A percentile compares a stretch with the other conserved stretches of the same genome.
Evolutionary conservation across 2,113 vertebrate species (phyloP).

Genomic region (Ondatra zibethicus): DNA sequence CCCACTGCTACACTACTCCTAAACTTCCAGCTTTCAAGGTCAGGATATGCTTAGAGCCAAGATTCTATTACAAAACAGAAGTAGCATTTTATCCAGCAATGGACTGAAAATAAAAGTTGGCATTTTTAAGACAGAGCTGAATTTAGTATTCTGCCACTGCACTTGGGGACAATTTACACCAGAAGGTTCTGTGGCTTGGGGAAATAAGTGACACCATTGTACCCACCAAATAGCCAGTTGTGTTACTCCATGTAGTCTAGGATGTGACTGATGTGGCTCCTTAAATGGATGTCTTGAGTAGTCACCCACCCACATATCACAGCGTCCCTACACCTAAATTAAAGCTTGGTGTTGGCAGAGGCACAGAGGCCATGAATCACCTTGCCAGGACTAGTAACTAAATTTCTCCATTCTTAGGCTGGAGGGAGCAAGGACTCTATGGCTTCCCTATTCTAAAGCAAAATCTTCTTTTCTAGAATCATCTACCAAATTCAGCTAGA

Average conservation of each 20-base stretch:
- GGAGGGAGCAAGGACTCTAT: background rate
- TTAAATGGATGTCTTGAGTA: background rate
- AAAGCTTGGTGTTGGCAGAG: conserved; percentile 21
- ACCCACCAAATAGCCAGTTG: conserved; percentile 26
- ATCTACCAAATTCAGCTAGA: background rate
- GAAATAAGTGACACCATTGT: background rate
- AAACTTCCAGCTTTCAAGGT: conserved; percentile 29
- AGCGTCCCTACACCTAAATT: background rate
- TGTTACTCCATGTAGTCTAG: background rate
- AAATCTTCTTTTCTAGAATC: background rate
- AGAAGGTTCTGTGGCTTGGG: conserved; percentile 23
- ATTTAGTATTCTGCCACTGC: conserved; percentile 57
- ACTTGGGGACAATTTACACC: conserved; percentile 31
- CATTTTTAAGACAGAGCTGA: conserved; percentile 52
- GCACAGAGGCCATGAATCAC: background rate
- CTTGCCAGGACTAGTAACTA: conserved; percentile 30
- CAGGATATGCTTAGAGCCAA: background rate
- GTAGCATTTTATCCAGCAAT: conserved; percentile 42
- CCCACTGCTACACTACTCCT: background rate
- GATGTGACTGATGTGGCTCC: conserved; percentile 38
- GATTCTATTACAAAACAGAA: conserved; percentile 51
- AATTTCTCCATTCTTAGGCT: conserved; percentile 34
- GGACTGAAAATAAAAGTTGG: conserved; percentile 61
- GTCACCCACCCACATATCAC: background rate
- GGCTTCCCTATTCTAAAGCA: conserved; percentile 33